These are phyloP conservation scores for Mycogona germanica DNA, from an alignment of 2,888 invertebrate genomes.

Conservation along the genomic window DNA sequence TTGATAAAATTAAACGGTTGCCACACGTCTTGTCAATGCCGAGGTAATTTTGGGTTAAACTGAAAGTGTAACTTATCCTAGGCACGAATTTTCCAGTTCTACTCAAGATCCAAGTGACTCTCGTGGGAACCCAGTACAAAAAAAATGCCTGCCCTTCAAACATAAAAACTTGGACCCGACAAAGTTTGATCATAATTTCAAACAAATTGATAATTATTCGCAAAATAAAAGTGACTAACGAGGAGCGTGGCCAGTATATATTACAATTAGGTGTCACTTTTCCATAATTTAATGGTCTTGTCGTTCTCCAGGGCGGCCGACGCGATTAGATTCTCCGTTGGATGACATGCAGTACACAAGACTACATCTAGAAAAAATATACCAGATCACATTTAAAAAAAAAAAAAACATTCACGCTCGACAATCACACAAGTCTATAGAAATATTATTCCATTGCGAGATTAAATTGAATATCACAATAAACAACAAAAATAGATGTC, in stretches of 20 bases:
- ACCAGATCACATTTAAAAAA: slow-evolving; percentile 1
- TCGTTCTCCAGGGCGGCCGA: slow-evolving; percentile 98
- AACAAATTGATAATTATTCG: neutral
- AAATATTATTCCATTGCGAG: no score
- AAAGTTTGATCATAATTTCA: no score
- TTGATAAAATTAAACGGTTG: no score
- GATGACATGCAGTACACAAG: slow-evolving; percentile 96
- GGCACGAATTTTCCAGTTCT: no score
- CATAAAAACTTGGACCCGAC: no score
- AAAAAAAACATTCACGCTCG: slow-evolving; percentile 16
- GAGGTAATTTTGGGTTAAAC: no score
- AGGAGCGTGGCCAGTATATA: neutral
- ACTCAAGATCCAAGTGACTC: no score
- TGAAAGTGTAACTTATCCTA: no score
- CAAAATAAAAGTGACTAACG: neutral
- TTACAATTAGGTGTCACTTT: slow-evolving; percentile 53
- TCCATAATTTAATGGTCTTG: slow-evolving; percentile 98
- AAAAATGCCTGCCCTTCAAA: no score
- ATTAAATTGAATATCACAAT: neutral
- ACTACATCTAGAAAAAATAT: slow-evolving; percentile 55
- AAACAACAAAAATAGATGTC: neutral
- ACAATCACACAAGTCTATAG: no score
- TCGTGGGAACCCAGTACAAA: no score
- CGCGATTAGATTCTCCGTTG: slow-evolving; percentile 97
- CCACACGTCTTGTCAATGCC: no score